Conservation (phyloP, 2,888 invertebrate genomes). For the Drosophila diplacantha region DNA sequence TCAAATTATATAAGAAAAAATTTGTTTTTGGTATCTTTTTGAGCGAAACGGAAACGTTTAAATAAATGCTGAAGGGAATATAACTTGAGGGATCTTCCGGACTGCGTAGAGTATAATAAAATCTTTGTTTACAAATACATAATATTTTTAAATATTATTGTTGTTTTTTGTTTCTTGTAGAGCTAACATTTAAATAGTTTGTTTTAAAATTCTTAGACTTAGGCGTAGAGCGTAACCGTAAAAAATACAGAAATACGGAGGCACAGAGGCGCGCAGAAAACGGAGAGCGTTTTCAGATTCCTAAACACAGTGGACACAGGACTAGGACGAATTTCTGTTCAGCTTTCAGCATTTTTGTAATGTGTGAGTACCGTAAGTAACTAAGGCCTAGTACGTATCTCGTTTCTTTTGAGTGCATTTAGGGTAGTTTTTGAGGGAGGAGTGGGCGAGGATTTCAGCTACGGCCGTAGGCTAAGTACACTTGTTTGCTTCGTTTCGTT, state of each 20-base stretch:
- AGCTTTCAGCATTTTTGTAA: constrained; percentile 29
- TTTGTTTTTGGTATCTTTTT: constrained; percentile 58
- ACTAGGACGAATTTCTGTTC: constrained; percentile 34
- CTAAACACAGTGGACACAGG: constrained; percentile 17
- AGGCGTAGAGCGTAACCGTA: constrained; percentile 49
- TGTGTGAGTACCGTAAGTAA: constrained; percentile 49
- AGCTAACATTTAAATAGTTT: constrained; percentile 60
- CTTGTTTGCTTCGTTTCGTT: constrained; percentile 49
- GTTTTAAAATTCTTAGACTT: constrained; percentile 51
- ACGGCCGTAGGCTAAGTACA: constrained; percentile 64
- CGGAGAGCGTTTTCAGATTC: constrained; percentile 11
- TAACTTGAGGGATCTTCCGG: constrained; percentile 8
- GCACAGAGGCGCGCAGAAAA: constrained; percentile 14
- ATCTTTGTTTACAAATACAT: constrained; percentile 65
- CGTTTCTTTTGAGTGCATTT: constrained; percentile 14
- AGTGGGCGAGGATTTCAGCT: constrained; percentile 12
- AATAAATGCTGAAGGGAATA: constrained; percentile 33
- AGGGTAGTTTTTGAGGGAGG: neutral
- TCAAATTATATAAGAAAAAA: constrained; percentile 14
- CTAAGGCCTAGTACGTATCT: constrained; percentile 51
- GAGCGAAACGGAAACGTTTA: constrained; percentile 50
- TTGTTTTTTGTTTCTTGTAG: constrained; percentile 21
- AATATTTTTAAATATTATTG: constrained; percentile 66
- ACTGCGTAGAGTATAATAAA: constrained; percentile 45
- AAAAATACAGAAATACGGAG: constrained; percentile 34